Evolutionary conservation across 2,888 invertebrate genomes (phyloP), one percentile per base, ranked within the genome.

Genomic region (Pseudococcus jackbeardsleyi): DNA sequence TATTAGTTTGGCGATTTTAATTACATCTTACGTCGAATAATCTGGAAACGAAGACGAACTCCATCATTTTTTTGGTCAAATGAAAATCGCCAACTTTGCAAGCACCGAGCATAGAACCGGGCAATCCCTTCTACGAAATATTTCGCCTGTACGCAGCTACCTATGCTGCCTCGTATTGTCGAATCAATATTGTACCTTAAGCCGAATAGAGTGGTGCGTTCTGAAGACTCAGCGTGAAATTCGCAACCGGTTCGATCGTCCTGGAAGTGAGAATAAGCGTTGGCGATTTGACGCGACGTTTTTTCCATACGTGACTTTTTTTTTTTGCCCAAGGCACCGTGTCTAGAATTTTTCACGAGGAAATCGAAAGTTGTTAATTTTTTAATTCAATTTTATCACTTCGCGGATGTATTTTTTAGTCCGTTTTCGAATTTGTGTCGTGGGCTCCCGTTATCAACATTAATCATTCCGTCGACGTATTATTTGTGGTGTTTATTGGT

Each of bases 401-500:
- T 26, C 12, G 9, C 12, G 26, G 26, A 11, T 33, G 26, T 72
- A 3, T 33, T 33, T 33, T 33, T 33, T 33, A 33, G 26, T 33
- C 26, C 26, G 26, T 2, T 33, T 33, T 33, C 26, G 26, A 33
- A 12, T 26, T 12, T 17, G 42, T 79, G 42, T 79, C 15, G 42
- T 42, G 79, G n/a, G 4, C 26, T 26, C 87, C 12, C 54, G 33
- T 77, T 87, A n/a, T 79, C n/a, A 42, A 8, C 4, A 3, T n/a
- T 46, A 79, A 79, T 46, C 39, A 79, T 79, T 79, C 42, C 17
- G 79, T 46, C 79, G 79, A 39, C 42, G 42, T 85, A 85, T 85
- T 77, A 46, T 84, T 72, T 88, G 22, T 85, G 84, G 84, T 88
- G 77, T 77, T 85, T 85, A 26, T 50, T 88, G 50, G 72, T 88